A percentile compares a stretch with the other conserved stretches of the same genome.
Evolutionary conservation across 1,140 invertebrate genomes (phyloP).

Genomic region (Drosophila insularis): DNA sequence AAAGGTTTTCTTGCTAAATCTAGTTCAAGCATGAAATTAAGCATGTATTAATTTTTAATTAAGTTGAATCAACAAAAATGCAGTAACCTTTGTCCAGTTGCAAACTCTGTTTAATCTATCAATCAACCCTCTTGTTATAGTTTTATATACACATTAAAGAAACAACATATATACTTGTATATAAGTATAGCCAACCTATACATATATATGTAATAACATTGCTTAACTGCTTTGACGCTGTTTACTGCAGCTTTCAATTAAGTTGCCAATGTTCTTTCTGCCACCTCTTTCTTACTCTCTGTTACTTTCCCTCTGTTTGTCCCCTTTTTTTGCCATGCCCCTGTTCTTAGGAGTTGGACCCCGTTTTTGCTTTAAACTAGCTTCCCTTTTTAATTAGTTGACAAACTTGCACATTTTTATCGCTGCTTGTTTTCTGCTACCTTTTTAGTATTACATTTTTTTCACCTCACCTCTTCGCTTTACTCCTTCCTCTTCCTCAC

Average conservation of each 20-base stretch:
- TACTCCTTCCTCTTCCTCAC: too few species aligned
- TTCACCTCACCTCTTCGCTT: neutral
- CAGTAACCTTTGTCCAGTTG: too few species aligned
- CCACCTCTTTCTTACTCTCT: constrained; percentile 12
- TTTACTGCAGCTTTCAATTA: constrained; percentile 75
- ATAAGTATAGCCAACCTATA: constrained; percentile 19
- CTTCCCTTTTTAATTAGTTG: constrained; percentile 67
- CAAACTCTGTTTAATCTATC: neutral
- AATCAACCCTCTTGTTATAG: constrained; percentile 2
- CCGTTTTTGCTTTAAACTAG: constrained; percentile 35
- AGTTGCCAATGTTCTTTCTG: constrained; percentile 47
- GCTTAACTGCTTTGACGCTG: constrained; percentile 66
- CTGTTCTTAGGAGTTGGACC: constrained; percentile 15
- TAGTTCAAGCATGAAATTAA: too few species aligned
- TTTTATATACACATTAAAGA: neutral
- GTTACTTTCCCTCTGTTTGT: too few species aligned
- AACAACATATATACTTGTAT: neutral
- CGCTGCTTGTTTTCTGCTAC: constrained; percentile 39
- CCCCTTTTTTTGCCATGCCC: neutral
- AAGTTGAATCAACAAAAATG: too few species aligned
- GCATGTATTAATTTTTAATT: too few species aligned
- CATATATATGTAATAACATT: constrained; percentile 42
- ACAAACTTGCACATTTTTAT: constrained; percentile 62
- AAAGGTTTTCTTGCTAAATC: too few species aligned
- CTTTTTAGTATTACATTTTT: constrained; percentile 33